These are phyloP conservation scores for Tinamus guttatus DNA, from an alignment of 2,113 vertebrate genomes.

Conservation along the genomic window DNA sequence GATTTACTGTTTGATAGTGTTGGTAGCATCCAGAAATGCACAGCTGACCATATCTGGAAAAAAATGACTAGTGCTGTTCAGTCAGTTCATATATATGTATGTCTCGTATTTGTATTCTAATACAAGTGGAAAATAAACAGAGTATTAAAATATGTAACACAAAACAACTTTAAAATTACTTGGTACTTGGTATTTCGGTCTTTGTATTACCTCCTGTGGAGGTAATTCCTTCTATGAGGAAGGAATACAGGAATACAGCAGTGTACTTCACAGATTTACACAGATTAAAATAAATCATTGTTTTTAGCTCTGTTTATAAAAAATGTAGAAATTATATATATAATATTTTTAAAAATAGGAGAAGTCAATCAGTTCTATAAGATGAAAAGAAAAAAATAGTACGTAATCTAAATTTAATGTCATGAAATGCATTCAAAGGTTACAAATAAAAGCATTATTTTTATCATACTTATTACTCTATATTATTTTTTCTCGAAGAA, in stretches of 20 bases:
- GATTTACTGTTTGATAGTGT: not conserved
- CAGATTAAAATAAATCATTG: not conserved
- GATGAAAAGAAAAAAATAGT: not conserved
- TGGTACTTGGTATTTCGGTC: not conserved
- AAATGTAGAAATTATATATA: no score
- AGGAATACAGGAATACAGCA: not conserved
- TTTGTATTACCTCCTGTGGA: not conserved
- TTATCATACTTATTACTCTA: not conserved
- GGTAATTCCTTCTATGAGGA: not conserved
- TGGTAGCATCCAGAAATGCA: not conserved
- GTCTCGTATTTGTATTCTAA: not conserved
- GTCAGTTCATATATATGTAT: not conserved
- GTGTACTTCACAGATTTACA: not conserved
- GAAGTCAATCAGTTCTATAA: not conserved
- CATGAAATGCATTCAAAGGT: not conserved
- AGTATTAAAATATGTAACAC: not conserved
- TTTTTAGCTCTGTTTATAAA: not conserved
- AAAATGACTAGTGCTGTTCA: not conserved
- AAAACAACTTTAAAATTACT: not conserved
- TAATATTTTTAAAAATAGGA: not conserved
- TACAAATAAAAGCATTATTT: not conserved
- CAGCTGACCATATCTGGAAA: not conserved
- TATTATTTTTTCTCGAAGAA: not conserved
- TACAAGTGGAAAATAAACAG: not conserved
- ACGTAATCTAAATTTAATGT: not conserved